Base-by-base conservation (phyloP, 2,888 invertebrate species). In the Limnephilus rhombicus region DNA sequence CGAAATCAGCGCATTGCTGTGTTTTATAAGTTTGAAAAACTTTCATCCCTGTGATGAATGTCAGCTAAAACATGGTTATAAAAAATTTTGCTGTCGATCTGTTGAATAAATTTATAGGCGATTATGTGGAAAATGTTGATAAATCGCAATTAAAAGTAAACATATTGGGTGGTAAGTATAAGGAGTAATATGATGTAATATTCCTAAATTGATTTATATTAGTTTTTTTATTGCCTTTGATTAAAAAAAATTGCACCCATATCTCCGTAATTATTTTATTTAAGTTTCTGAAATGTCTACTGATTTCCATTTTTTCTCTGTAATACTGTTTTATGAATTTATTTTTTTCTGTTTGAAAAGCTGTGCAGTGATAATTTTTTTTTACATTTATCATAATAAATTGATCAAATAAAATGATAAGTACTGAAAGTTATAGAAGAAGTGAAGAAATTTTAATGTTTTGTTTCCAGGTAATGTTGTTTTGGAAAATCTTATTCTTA, bases 61-160 rank as follows among this genome's bases (percentile, higher is more conserved):
- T 24, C 89, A 34, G 41, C 80, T 29, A 45, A 89, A 92, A 89
- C 80, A 99, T 99, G 99, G 99, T 99, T 94, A 99, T 99, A 95
- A 99, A 99, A 96, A 98, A 98, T 91, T 97, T 99, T 93, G 98
- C 99, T 87, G 98, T 98, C 68, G 99, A 99, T 95, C 97, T 99
- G 91, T 96, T 99, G 94, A 99, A 99, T 96, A 98, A 98, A 95
- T 98, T 98, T 95, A 97, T 99, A 49, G 99, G 99, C 92, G 98
- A 98, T 95, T 99, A 99, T 96, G 98, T 99, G 90, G 98, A 99
- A 96, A 99, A 99, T 96, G 97, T 99, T 95, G 99, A 99, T 95
- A 97, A 97, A 94, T 98, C 98, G 91, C 99, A 99, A 95, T 96
- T 99, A 94, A 99, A 99, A 95, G 97, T 99, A 93, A 99, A 99